phyloP scores from a whole-genome alignment of 2,888 invertebrate genomes.

The Timandra comae region DNA sequence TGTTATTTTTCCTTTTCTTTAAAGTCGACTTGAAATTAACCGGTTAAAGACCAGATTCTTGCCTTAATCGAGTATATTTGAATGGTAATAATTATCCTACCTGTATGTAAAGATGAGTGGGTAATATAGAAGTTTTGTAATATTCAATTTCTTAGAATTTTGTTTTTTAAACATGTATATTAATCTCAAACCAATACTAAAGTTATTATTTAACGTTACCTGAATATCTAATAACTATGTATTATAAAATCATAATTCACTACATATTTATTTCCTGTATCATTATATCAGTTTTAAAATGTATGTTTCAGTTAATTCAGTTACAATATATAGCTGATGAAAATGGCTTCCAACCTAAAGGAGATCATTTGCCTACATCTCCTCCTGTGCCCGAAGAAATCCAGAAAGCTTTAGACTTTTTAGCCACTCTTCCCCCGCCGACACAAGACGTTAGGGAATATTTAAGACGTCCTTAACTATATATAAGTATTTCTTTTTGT shows the following conservation, averaged over 20 bases:
- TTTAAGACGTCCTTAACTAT: slow-evolving; percentile 21
- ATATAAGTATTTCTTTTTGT: not conserved
- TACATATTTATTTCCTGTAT: too few species aligned
- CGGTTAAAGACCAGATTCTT: slow-evolving; percentile 17
- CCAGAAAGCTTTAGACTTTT: slow-evolving; percentile 78
- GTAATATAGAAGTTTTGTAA: too few species aligned
- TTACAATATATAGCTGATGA: slow-evolving; percentile 83
- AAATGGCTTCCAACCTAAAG: slow-evolving; percentile 83
- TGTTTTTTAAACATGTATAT: too few species aligned
- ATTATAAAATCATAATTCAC: too few species aligned
- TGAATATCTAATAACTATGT: too few species aligned
- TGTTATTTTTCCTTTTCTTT: too few species aligned
- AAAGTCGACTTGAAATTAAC: too few species aligned
- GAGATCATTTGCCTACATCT: slow-evolving; percentile 79
- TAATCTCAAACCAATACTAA: too few species aligned
- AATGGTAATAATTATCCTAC: slow-evolving; percentile 9
- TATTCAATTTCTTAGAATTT: too few species aligned
- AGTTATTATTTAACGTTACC: too few species aligned
- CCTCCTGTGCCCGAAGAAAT: slow-evolving; percentile 84
- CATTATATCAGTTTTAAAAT: too few species aligned
- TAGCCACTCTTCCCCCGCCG: slow-evolving; percentile 78
- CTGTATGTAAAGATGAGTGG: too few species aligned
- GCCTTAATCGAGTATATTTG: slow-evolving; percentile 9
- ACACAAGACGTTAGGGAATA: slow-evolving; percentile 39
- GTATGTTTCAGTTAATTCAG: slow-evolving; percentile 77